phyloP scores from a whole-genome alignment of 2,888 invertebrate species.

The Papilio demoleus region DNA sequence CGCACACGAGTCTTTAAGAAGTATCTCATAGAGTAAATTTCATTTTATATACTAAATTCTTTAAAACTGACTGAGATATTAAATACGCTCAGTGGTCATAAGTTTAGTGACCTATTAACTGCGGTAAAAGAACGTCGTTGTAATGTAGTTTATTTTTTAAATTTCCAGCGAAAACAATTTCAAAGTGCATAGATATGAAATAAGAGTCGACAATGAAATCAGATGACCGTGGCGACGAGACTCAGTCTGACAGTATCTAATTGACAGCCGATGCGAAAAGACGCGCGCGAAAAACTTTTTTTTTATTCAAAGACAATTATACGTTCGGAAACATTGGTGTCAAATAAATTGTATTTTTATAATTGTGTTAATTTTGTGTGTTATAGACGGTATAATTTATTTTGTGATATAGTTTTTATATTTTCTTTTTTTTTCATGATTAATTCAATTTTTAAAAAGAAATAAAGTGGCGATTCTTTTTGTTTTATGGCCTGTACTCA shows the following conservation, averaged over 20 bases:
- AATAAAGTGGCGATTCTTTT: not conserved
- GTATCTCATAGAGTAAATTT: no score
- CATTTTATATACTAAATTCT: no score
- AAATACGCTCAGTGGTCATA: not conserved
- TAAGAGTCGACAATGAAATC: slow-evolving; percentile 34
- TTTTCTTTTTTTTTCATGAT: not conserved
- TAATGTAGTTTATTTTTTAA: not conserved
- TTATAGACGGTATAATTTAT: not conserved
- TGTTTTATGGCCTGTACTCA: no score
- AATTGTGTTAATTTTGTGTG: not conserved
- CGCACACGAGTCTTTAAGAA: no score
- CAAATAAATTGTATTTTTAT: not conserved
- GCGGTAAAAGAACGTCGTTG: not conserved
- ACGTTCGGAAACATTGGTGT: slow-evolving; percentile 25
- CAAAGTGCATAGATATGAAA: slow-evolving; percentile 7
- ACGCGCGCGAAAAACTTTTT: slow-evolving; percentile 27
- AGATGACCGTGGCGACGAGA: slow-evolving; percentile 27
- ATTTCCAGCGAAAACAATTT: not conserved
- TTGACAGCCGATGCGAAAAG: slow-evolving; percentile 27
- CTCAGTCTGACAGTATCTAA: slow-evolving; percentile 4
- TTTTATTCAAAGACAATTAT: slow-evolving; percentile 1
- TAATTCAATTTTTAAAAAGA: not conserved
- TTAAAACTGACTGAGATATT: no score
- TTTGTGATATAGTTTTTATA: not conserved
- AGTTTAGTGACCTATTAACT: slow-evolving; percentile 2